These are phyloP conservation scores for Sussaba pulchella DNA, from an alignment of 2,888 invertebrate genomes.

Conservation along the genomic window DNA sequence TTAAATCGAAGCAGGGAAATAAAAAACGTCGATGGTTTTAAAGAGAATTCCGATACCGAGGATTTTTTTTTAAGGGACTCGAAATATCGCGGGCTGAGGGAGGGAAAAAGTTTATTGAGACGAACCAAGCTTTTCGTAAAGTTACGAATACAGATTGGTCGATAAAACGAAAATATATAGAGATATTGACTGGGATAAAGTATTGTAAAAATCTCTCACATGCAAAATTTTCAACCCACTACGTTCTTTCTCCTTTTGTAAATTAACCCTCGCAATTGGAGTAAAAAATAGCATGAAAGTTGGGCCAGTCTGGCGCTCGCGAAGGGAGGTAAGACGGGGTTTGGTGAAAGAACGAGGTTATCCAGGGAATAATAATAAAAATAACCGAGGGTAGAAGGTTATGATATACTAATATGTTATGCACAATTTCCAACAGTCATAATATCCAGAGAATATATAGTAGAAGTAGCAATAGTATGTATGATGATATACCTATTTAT, in stretches of 20 bases:
- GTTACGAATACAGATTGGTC: constrained; percentile 62
- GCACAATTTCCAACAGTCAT: constrained; percentile 36
- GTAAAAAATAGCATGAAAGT: constrained; percentile 39
- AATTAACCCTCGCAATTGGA: constrained; percentile 35
- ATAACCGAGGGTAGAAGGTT: constrained; percentile 6
- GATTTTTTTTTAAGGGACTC: background rate
- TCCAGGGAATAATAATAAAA: constrained; percentile 34
- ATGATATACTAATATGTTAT: constrained; percentile 34
- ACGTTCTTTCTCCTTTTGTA: constrained; percentile 37
- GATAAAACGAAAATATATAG: constrained; percentile 48
- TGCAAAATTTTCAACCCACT: constrained; percentile 61
- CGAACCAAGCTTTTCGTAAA: constrained; percentile 26
- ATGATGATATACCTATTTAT: constrained; percentile 57
- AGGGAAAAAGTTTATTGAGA: constrained; percentile 7
- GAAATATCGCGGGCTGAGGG: constrained; percentile 11
- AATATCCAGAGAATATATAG: constrained; percentile 27
- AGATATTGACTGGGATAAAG: constrained; percentile 56
- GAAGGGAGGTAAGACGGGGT: constrained; percentile 9
- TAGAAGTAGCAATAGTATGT: constrained; percentile 33
- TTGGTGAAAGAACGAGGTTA: constrained; percentile 11
- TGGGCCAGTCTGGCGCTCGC: constrained; percentile 12
- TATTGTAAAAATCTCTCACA: constrained; percentile 56
- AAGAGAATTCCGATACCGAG: background rate
- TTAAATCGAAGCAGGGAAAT: background rate
- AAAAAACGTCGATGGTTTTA: background rate